Evolutionary conservation across 2,113 vertebrate species (phyloP).

Genomic region (human): DNA sequence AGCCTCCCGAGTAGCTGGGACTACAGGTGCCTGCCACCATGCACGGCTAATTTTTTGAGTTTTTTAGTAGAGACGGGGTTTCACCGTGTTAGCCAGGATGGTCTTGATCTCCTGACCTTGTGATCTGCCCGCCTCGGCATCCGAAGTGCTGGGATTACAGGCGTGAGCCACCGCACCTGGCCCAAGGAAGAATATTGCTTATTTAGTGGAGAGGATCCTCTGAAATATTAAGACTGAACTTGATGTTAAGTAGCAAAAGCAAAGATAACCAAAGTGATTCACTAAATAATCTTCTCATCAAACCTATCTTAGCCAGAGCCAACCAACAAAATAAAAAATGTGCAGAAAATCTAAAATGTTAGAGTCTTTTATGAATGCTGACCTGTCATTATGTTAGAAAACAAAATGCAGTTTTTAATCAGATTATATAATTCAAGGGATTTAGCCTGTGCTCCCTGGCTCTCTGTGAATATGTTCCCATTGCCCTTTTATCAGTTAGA

Average conservation of each 20-base stretch:
- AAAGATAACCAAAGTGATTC: neutral
- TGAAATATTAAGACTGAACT: constrained; percentile 7
- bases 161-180: too few species aligned
- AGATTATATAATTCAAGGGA: neutral
- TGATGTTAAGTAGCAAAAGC: neutral
- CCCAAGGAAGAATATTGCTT: neutral
- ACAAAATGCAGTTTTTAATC: neutral
- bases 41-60: too few species aligned
- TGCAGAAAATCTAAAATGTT: neutral
- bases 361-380: neutral
- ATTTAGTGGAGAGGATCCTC: neutral
- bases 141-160: too few species aligned
- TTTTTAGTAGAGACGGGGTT: too few species aligned
- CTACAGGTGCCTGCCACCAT: too few species aligned
- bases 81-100: too few species aligned
- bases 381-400: neutral
- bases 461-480: neutral
- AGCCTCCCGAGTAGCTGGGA: too few species aligned
- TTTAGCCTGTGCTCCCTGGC: neutral
- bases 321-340: neutral
- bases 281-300: neutral
- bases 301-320: neutral
- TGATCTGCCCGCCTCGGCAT: too few species aligned
- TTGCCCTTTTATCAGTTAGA: neutral
- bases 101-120: too few species aligned